Conservation (phyloP, 23 tunicate genomes). For the Halocynthia roretzi region DNA sequence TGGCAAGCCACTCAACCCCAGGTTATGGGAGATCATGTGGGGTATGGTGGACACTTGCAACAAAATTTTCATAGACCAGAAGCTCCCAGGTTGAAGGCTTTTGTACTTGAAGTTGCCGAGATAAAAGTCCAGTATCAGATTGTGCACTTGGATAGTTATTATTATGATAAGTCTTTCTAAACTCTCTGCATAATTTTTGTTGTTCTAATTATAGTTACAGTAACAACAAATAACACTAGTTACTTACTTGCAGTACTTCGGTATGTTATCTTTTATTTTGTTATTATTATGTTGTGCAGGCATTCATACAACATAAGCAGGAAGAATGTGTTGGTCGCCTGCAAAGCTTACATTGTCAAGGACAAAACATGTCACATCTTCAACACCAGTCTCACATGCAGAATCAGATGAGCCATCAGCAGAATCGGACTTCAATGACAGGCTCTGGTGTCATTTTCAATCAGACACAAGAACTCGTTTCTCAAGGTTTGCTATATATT, state of each 20-base stretch:
- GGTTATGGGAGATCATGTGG: too few relatives aligned
- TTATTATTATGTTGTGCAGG: neutral
- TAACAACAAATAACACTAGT: too few relatives aligned
- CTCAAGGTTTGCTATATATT: neutral
- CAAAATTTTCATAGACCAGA: too few relatives aligned
- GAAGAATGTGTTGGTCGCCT: conserved; percentile 12
- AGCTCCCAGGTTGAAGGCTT: too few relatives aligned
- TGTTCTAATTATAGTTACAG: too few relatives aligned
- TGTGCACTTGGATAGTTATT: too few relatives aligned
- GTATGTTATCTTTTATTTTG: neutral
- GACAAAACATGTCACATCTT: neutral
- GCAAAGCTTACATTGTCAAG: neutral
- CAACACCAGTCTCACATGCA: neutral
- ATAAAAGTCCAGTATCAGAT: too few relatives aligned
- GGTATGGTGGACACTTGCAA: too few relatives aligned
- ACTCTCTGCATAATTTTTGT: too few relatives aligned
- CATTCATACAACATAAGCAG: conserved; percentile 11
- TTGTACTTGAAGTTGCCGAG: too few relatives aligned
- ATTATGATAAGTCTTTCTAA: too few relatives aligned
- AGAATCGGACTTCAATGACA: neutral
- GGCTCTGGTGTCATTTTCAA: neutral
- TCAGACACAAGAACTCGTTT: neutral
- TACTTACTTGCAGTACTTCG: neutral
- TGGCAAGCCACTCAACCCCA: too few relatives aligned
- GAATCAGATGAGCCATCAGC: conserved; percentile 1